A percentile compares a stretch with the other conserved stretches of the same genome.
Evolutionary conservation across 2,797 vertebrate genomes (phyloP).

Genomic region (Erethizon dorsatum): DNA sequence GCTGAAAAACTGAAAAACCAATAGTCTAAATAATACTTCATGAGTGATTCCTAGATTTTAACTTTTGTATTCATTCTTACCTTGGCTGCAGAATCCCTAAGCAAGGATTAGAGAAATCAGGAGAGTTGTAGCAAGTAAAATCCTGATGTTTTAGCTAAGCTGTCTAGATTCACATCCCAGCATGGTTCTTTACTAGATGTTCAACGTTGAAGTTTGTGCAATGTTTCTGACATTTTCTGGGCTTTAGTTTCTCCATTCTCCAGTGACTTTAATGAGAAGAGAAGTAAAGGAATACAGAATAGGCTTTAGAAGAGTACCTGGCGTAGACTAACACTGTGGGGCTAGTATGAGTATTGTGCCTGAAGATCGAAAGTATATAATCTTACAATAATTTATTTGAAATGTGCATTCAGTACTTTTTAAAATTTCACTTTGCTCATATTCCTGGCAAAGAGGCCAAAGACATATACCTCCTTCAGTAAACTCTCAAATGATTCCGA

Average conservation of each 20-base stretch:
- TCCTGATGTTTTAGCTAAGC: not conserved
- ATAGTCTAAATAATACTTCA: not conserved
- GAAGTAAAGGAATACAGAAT: not conserved
- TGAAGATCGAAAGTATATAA: not conserved
- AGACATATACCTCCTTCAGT: not conserved
- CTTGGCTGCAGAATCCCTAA: not conserved
- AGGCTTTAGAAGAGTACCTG: not conserved
- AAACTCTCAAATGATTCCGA: constrained; percentile 3
- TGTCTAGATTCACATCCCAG: not conserved
- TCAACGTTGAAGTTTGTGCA: not conserved
- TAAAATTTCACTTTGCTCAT: not conserved
- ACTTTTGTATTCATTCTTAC: not conserved
- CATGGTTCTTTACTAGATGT: not conserved
- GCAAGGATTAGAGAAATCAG: not conserved
- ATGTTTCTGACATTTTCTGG: not conserved
- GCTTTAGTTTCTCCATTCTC: not conserved
- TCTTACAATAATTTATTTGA: not conserved
- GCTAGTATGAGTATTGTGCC: not conserved
- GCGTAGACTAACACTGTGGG: not conserved
- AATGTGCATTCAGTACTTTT: constrained; percentile 24
- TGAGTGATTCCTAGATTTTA: not conserved
- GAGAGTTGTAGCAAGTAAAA: not conserved
- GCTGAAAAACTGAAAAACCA: not conserved
- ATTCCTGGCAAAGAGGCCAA: not conserved
- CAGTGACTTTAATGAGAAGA: not conserved